These are phyloP conservation scores for Gobio occitaniae DNA, from an alignment of 2,797 vertebrate genomes.

Conservation along the genomic window DNA sequence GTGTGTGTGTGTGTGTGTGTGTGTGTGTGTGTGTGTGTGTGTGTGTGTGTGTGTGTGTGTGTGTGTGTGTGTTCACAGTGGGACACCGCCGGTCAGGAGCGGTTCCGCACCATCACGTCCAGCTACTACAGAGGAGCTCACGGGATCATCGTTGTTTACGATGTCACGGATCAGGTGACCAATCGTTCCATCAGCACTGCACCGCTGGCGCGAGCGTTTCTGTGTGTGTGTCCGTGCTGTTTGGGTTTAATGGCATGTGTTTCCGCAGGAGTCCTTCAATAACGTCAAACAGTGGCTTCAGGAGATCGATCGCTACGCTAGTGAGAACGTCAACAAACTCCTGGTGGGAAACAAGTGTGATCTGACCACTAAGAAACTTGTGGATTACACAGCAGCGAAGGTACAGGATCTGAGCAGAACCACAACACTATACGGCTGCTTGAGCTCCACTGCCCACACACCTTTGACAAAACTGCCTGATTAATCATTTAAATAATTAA, in stretches of 20 bases:
- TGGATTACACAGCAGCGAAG: constrained; percentile 90
- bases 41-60: neutral
- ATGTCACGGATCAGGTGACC: constrained; percentile 94
- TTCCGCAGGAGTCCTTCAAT: constrained; percentile 84
- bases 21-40: constrained; percentile 6
- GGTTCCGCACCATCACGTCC: constrained; percentile 68
- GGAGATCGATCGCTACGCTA: constrained; percentile 88
- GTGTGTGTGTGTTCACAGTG: constrained; percentile 78
- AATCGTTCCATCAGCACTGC: neutral
- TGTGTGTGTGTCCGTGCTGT: neutral
- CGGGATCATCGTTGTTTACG: constrained; percentile 97
- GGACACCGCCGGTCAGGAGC: constrained; percentile 97
- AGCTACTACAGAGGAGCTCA: constrained; percentile 98
- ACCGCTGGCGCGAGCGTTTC: too few relatives aligned
- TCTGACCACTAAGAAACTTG: constrained; percentile 89
- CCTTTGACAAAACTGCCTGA: neutral
- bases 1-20: constrained; percentile 21
- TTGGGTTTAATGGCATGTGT: neutral
- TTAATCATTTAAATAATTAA: neutral
- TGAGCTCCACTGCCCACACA: neutral
- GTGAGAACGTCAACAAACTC: constrained; percentile 90
- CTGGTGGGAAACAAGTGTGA: constrained; percentile 91
- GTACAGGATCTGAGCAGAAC: constrained; percentile 70
- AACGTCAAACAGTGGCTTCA: constrained; percentile 90
- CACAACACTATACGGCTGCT: neutral